Evolutionary conservation across 2,888 invertebrate genomes (phyloP).

Genomic region (Eurois occulta): DNA sequence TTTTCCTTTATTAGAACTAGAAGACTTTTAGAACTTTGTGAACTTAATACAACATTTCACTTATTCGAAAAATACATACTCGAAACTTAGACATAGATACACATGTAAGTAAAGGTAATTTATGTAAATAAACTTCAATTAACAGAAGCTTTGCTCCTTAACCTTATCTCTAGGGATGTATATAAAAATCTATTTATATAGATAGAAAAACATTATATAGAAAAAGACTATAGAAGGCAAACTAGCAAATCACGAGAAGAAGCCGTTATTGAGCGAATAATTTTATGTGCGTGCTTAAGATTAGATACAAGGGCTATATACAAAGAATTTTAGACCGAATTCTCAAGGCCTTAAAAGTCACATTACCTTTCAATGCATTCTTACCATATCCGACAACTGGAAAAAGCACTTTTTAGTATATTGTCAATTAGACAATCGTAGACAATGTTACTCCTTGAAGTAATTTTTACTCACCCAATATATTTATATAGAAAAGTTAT

Average conservation of each 20-base stretch:
- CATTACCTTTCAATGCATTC: slow-evolving; percentile 44
- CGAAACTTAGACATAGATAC: slow-evolving; percentile 35
- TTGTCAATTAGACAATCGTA: slow-evolving; percentile 23
- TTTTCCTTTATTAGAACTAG: slow-evolving; percentile 35
- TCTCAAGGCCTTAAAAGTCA: slow-evolving; percentile 72
- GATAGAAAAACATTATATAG: slow-evolving; percentile 78
- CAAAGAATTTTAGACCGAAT: slow-evolving; percentile 76
- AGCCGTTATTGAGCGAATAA: slow-evolving; percentile 84
- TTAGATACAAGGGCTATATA: slow-evolving; percentile 73
- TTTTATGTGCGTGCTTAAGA: slow-evolving; percentile 84
- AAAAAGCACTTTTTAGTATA: slow-evolving; percentile 45
- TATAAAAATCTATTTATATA: slow-evolving; percentile 83
- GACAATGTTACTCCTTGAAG: slow-evolving; percentile 22
- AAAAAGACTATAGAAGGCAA: slow-evolving; percentile 86
- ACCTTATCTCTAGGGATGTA: slow-evolving; percentile 74
- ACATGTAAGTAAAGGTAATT: slow-evolving; percentile 56
- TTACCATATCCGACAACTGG: slow-evolving; percentile 32
- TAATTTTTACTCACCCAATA: slow-evolving; percentile 29
- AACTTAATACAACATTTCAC: slow-evolving; percentile 38
- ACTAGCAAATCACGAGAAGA: slow-evolving; percentile 88
- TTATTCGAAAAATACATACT: slow-evolving; percentile 52
- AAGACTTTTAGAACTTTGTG: slow-evolving; percentile 45
- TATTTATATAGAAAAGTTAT: slow-evolving; percentile 12
- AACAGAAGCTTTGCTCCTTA: slow-evolving; percentile 85
- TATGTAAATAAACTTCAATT: slow-evolving; percentile 72